Evolutionary conservation across 2,113 vertebrate genomes (phyloP), one percentile per base, ranked within the genome.

Genomic region (Cettia cetti): DNA sequence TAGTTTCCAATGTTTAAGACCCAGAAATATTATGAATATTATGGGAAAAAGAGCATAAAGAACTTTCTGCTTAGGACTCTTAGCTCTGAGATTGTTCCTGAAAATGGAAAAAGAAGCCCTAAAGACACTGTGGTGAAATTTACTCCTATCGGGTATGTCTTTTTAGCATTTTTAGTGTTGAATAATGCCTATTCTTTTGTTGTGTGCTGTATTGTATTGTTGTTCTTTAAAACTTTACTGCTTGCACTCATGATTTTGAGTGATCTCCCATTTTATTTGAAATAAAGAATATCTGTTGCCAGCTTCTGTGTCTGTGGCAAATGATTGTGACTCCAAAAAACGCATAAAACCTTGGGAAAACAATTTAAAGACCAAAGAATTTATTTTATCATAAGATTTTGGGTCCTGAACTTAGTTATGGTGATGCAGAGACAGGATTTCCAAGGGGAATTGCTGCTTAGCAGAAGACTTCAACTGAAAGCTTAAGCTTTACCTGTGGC

Each of bases 401-500:
- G 21, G 15, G 24, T 80, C 19, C 28, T 90, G 53, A 80, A 60
- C 7, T 45, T 50, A 15, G 6, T 44, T 45, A 50, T 59, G 47
- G 15, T 3, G 21, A 57, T 63, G 40, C 0, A 2, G n/a, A 79
- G 35, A 33, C 21, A 88, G 13, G 3, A 71, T 85, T 78, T 54
- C 57, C 39, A 63, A 64, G 22, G 33, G 52, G 57, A 85, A 42
- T 1, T 50, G 18, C 23, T 85, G 35, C 19, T 53, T 56, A 56
- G 23, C n/a, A 79, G 57, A 88, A 64, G 13, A 8, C 33, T 79
- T 86, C 47, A 71, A 22, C 10, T 42, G 26, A 75, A 56, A 71
- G 35, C 42, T 40, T 64, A 33, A 77, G 10, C 9, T 31, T 17
- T 65, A 84, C 40, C 45, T 33, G 20, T 0, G 0, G 2, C 16